phyloP scores from a whole-genome alignment of 2,888 invertebrate species.

The Hypselothyrea guttata region DNA sequence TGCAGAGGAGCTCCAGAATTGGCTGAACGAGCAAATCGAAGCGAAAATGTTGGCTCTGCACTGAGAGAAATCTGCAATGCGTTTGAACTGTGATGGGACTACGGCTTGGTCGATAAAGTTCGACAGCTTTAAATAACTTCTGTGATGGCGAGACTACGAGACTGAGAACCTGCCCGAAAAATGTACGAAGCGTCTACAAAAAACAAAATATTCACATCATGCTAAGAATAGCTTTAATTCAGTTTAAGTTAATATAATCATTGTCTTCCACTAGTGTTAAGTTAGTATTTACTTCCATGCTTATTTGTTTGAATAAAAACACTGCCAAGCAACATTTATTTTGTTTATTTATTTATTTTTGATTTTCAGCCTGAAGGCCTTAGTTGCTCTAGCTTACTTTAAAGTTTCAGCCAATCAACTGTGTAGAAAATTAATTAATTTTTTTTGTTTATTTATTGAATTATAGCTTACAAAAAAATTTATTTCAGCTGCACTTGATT shows the following conservation, averaged over 20 bases:
- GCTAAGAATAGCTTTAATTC: conserved; percentile 1
- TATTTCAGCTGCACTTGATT: too few species aligned
- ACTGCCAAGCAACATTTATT: background rate
- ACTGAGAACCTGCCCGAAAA: too few species aligned
- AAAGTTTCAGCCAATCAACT: too few species aligned
- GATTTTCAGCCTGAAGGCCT: background rate
- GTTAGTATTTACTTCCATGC: conserved; percentile 59
- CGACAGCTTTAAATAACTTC: conserved; percentile 52
- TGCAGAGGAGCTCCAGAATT: conserved; percentile 68
- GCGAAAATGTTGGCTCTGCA: conserved; percentile 13
- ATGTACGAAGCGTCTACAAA: too few species aligned
- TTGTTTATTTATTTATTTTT: background rate
- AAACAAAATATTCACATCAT: too few species aligned
- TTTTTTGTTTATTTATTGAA: too few species aligned
- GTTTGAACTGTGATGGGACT: conserved; percentile 53
- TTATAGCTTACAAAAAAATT: too few species aligned
- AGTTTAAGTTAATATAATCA: conserved; percentile 37
- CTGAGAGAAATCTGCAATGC: conserved; percentile 2
- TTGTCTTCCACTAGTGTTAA: conserved; percentile 50
- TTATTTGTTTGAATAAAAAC: conserved; percentile 55
- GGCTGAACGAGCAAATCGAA: conserved; percentile 64
- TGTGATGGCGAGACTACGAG: conserved; percentile 62
- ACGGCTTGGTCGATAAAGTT: conserved; percentile 34
- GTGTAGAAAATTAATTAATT: too few species aligned
- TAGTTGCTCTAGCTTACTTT: too few species aligned